Base-by-base conservation (phyloP, 2,888 invertebrate genomes). In the Ligdia adustata region DNA sequence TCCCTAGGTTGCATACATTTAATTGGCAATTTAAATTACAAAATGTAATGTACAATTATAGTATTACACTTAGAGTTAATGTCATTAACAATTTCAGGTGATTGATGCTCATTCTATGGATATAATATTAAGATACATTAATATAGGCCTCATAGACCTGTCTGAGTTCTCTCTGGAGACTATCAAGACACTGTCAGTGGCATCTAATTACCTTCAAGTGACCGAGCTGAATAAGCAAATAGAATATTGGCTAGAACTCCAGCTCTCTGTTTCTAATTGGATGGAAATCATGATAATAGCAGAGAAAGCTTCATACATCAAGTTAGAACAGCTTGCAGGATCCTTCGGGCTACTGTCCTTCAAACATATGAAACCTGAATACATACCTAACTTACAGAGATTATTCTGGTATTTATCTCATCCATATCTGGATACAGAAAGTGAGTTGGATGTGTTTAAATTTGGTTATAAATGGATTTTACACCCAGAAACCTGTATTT, bases 391-490 rank as follows among this genome's bases (percentile, higher is more conserved):
- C 24, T 63, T 89, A 16, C 55, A 73, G 2, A 79, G 68, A 53
- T 60, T 90, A 0, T 77, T 72, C 24, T 90, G 89, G 88, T 89
- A 88, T 45, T 66, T 90, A 6, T 87, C 88, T 11, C 85, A 89
- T 49, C 78, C 85, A 32, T 76, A 79, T 55, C 68, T 89, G 47
- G 68, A 82, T 49, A 50, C 67, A 1, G 57, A 66, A 1, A 72
- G 53, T 56, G 90, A 90, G 62, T 52, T 79, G 31, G 64, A 76
- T 34, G 81, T 85, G 0, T 89, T 86, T 40, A 71, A 75, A 56
- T 88, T 89, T 72, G 89, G 89, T 7, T 52, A 73, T n/a, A 35
- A 79, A 14, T 90, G 89, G 89, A 62, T 83, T 7, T 40, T 58
- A 11, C 57, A 57, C 3, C 61, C 66, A 24, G 71, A 78, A 44